phyloP scores from a whole-genome alignment of 2,888 invertebrate genomes.

The Eilema depressum region DNA sequence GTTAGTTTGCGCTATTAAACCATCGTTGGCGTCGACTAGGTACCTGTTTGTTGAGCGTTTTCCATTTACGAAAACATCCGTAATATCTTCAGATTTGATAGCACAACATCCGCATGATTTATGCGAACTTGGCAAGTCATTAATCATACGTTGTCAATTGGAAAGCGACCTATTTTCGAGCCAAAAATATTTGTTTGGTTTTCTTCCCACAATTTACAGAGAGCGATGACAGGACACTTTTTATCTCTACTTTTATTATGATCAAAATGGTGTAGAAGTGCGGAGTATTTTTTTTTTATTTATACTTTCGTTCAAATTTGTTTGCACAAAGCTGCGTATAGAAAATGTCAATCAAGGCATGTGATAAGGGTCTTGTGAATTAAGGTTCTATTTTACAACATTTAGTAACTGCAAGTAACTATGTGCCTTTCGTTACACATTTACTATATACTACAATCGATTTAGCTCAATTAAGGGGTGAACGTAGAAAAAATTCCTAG shows the following conservation, averaged over 20 bases:
- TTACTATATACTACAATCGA: too few relatives aligned
- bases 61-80: slow-evolving; percentile 47
- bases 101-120: slow-evolving; percentile 71
- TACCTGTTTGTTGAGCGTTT: slow-evolving; percentile 33
- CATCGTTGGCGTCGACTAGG: neutral
- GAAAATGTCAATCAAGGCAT: neutral
- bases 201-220: slow-evolving; percentile 66
- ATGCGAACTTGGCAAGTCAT: slow-evolving; percentile 71
- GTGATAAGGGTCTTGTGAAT: neutral
- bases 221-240: slow-evolving; percentile 59
- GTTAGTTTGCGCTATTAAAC: neutral
- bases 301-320: neutral
- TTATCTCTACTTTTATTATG: slow-evolving; percentile 41
- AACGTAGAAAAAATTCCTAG: too few relatives aligned
- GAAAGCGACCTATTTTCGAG: slow-evolving; percentile 75
- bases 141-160: slow-evolving; percentile 79
- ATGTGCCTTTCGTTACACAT: too few relatives aligned
- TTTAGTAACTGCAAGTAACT: neutral
- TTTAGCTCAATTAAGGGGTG: too few relatives aligned
- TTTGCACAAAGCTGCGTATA: neutral
- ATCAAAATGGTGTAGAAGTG: slow-evolving; percentile 17
- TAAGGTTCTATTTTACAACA: neutral
- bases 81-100: slow-evolving; percentile 62
- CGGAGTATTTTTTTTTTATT: neutral
- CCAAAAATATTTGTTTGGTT: slow-evolving; percentile 66